Evolutionary conservation across 2,113 vertebrate genomes (phyloP).

Genomic region (Odocoileus virginianus): DNA sequence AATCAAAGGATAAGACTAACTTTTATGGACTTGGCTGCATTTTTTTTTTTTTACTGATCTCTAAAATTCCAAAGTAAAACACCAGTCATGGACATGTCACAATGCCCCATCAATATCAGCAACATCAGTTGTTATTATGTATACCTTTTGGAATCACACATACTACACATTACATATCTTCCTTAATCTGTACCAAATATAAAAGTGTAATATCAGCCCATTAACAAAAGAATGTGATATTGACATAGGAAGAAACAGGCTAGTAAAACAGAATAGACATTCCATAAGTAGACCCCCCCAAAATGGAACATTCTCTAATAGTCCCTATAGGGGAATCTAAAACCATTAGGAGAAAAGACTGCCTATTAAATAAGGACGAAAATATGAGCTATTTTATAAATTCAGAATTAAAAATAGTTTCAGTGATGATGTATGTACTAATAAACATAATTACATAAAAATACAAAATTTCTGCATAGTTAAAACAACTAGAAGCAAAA

Average conservation of each 20-base stretch:
- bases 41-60: not conserved
- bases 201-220: not conserved
- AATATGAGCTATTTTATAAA: not conserved
- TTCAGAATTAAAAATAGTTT: not conserved
- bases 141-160: not conserved
- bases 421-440: not conserved
- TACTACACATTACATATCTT: not conserved
- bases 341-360: not conserved
- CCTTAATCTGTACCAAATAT: not conserved
- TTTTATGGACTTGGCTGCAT: not conserved
- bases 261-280: not conserved
- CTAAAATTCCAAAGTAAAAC: not conserved
- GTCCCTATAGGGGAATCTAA: not conserved
- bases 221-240: not conserved
- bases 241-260: not conserved
- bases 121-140: not conserved
- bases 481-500: not conserved
- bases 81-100: rapidly evolving
- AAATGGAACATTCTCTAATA: not conserved
- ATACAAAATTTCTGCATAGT: not conserved
- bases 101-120: rapidly evolving
- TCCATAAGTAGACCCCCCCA: not conserved
- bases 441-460: not conserved
- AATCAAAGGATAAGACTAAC: not conserved
- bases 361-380: not conserved